Evolutionary conservation across 2,888 invertebrate species (phyloP), one percentile per base, ranked within the genome.

Genomic region (Lysandra bellargus): DNA sequence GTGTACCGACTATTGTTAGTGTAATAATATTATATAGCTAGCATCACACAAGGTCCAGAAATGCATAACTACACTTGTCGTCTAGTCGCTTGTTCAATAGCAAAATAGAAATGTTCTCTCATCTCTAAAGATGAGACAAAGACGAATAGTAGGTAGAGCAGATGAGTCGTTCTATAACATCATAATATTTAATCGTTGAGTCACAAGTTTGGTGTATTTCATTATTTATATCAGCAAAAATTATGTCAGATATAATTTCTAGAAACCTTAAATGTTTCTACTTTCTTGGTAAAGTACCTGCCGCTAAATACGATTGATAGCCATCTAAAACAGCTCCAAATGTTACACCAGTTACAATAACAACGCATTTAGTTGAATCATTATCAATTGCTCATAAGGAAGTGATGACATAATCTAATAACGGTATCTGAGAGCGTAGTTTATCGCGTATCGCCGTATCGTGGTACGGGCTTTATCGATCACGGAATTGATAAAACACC

Each of bases 381-480:
- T 57, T 53, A 75, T 53, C 75, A 75, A 75, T 12, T 81, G 79
- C 80, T 81, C 81, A 81, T 73, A 77, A 82, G 83, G 83, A 83
- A 83, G 81, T 82, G 78, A 80, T 77, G 49, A 80, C 78, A 81
- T 82, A 80, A 82, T 75, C 49, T 61, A 75, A 73, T 79, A 61
- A 75, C 75, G 61, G 74, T 79, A 79, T 75, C 74, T 75, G 74
- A 33, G 49, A 61, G 60, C 75, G 79, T 79, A 44, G 40, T 61
- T 79, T 75, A 75, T 75, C 74, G 64, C 49, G 14, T 75, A 73
- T 40, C 44, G 57, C 61, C n/a, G 57, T 69, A 69, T 37, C 69
- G 69, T 64, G 72, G 57, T 61, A 30, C 75, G 33, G 30, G 12
- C 61, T 33, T 79, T 75, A 79, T 79, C 75, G 49, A 75, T 30